Evolutionary conservation across 2,888 invertebrate genomes (phyloP).

Genomic region (Dolomedes plantarius): DNA sequence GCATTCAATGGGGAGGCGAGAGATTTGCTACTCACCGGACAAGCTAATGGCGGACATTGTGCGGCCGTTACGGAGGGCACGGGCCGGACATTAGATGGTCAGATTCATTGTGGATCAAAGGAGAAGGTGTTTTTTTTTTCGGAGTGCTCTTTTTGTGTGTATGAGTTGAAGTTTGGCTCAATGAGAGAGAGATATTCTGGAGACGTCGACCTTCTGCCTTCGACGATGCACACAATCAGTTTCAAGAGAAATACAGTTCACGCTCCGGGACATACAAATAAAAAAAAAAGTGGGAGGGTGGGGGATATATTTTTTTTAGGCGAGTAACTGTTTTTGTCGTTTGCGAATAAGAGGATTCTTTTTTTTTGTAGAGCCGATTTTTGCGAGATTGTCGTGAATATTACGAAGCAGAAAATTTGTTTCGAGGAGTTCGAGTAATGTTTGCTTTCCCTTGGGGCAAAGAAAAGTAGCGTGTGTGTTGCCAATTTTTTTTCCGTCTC

Average conservation of each 20-base stretch:
- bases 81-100: conserved; percentile 48
- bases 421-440: no score
- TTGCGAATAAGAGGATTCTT: neutral
- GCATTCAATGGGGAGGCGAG: no score
- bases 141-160: neutral
- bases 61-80: conserved; percentile 40
- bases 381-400: no score
- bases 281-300: no score
- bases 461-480: no score
- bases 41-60: conserved; percentile 51
- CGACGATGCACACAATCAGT: neutral
- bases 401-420: no score
- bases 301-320: no score
- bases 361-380: no score
- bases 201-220: neutral
- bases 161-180: neutral
- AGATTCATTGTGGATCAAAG: conserved; percentile 41
- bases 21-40: conserved; percentile 53
- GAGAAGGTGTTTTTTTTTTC: no score
- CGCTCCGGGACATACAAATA: neutral
- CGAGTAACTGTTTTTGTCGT: neutral
- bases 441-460: no score
- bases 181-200: neutral
- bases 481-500: no score
- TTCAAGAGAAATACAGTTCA: neutral